phyloP scores from a whole-genome alignment of 2,888 invertebrate genomes.

The Chironomus tentans region DNA sequence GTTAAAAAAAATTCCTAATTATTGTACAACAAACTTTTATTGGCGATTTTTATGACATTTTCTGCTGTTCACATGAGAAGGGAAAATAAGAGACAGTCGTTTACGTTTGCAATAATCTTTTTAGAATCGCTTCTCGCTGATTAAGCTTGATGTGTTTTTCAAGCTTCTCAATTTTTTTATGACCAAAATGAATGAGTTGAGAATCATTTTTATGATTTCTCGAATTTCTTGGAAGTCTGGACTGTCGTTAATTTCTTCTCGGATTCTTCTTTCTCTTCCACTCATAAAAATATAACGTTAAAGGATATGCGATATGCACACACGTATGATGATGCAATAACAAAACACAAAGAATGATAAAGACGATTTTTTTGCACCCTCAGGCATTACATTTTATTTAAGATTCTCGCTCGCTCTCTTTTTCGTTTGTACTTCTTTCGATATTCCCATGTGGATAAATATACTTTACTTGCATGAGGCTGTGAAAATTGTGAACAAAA shows the following conservation, averaged over 20 bases:
- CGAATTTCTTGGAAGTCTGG: neutral
- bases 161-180: slow-evolving; percentile 6
- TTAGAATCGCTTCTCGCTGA: slow-evolving; percentile 11
- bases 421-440: no score
- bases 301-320: no score
- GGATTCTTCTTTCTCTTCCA: no score
- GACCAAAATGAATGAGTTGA: neutral
- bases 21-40: slow-evolving; percentile 6
- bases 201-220: neutral
- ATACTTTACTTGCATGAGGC: no score
- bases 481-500: no score
- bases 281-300: no score
- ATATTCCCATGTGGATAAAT: no score
- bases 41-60: slow-evolving; percentile 14
- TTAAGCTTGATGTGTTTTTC: slow-evolving; percentile 20
- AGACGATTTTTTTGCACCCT: neutral
- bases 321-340: neutral
- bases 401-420: neutral
- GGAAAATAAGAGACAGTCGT: neutral
- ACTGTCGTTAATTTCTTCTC: neutral
- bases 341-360: neutral
- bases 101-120: neutral
- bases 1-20: neutral
- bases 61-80: no score
- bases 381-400: neutral